Conservation (phyloP, 2,113 vertebrate genomes). For the Leucoraja erinaceus region DNA sequence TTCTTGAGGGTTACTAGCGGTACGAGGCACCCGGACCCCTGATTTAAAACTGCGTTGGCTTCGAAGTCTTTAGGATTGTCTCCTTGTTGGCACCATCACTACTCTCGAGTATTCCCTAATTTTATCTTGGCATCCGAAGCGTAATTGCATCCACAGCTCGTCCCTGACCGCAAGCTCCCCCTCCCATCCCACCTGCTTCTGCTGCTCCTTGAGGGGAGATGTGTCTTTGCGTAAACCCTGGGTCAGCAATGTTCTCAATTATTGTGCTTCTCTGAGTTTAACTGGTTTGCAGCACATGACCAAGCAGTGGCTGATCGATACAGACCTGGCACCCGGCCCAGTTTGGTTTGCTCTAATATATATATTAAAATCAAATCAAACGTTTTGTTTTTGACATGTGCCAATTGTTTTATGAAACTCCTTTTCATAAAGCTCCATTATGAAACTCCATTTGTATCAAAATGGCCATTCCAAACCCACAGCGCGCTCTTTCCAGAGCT, state of each 20-base stretch:
- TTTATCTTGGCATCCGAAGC: conserved; percentile 46
- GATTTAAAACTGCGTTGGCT: conserved; percentile 49
- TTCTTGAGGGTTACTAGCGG: conserved; percentile 46
- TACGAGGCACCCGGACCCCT: conserved; percentile 61
- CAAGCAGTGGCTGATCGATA: neutral
- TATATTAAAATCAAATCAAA: conserved; percentile 14
- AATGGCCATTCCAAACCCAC: too few relatives aligned
- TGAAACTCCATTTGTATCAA: neutral
- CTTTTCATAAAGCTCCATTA: neutral
- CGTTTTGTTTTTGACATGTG: neutral
- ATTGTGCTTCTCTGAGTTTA: neutral
- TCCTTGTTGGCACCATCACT: conserved; percentile 47
- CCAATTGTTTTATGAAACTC: neutral
- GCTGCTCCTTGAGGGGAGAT: neutral
- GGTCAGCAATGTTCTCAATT: neutral
- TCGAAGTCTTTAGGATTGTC: conserved; percentile 48
- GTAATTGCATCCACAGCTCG: conserved; percentile 49
- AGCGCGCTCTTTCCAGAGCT: neutral
- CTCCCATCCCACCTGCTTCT: neutral
- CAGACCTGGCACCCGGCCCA: neutral
- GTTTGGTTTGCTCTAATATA: neutral
- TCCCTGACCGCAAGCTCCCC: conserved; percentile 42
- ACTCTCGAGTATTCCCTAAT: conserved; percentile 49
- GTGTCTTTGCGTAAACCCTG: neutral
- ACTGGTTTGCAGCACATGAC: neutral